Evolutionary conservation across 2,888 invertebrate genomes (phyloP).

Genomic region (Xestia ashworthii): DNA sequence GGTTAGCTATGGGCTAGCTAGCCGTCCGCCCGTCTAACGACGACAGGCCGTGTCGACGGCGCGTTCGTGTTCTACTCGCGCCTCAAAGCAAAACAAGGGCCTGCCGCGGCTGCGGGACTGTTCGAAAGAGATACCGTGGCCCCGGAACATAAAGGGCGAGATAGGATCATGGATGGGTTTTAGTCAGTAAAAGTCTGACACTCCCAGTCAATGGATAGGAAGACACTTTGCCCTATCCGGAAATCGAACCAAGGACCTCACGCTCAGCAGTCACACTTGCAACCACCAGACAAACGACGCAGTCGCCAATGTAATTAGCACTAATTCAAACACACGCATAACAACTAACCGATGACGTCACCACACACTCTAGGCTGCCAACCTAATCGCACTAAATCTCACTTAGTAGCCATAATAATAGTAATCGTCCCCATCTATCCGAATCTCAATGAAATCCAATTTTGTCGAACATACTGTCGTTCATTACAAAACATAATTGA

Average conservation of each 20-base stretch:
- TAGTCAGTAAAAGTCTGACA: too few relatives aligned
- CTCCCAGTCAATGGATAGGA: too few relatives aligned
- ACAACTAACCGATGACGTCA: constrained; percentile 17
- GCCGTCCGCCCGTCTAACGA: too few relatives aligned
- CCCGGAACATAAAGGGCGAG: too few relatives aligned
- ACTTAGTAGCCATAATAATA: constrained; percentile 62
- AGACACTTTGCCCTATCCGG: not conserved
- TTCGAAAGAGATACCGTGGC: too few relatives aligned
- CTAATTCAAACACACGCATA: not conserved
- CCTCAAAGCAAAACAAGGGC: too few relatives aligned
- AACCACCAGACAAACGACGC: not conserved
- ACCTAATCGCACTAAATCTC: constrained; percentile 54
- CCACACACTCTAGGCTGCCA: constrained; percentile 15
- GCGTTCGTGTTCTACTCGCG: too few relatives aligned
- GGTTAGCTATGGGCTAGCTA: too few relatives aligned
- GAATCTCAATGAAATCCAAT: constrained; percentile 69
- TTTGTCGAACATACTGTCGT: constrained; percentile 64
- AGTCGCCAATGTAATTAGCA: not conserved
- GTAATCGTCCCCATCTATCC: constrained; percentile 47
- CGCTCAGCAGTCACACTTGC: not conserved
- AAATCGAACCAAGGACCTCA: not conserved
- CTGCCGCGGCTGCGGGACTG: too few relatives aligned
- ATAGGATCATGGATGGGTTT: too few relatives aligned
- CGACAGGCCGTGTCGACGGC: too few relatives aligned
- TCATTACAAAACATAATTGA: constrained; percentile 77